Base-by-base conservation (phyloP, 2,888 invertebrate species). In the Cephus pygmeus region DNA sequence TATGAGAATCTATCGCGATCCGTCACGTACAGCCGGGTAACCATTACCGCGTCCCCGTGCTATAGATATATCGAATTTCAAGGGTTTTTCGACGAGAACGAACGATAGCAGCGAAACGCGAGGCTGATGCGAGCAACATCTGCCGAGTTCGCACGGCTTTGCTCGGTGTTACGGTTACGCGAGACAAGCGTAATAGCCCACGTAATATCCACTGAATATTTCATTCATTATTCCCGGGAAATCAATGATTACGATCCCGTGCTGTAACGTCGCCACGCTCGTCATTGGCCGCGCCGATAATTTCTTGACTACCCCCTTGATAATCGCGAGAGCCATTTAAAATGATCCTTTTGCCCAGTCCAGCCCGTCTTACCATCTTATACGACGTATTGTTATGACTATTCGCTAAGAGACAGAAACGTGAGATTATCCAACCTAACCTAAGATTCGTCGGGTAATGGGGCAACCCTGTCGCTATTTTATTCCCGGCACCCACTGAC, bases 71-170 rank as follows among this genome's bases (percentile, higher is more conserved):
- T 56, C 56, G 23, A 56, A 56, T 56, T 56, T 56, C 56, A 56
- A 15, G 23, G 56, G 23, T 56, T 56, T 23, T 56, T 71, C 11
- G 35, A 12, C 12, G 12, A 6, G 11, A 71, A 33, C 56, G 31
- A 71, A 30, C 56, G 23, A 23, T 3, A 56, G 56, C 23, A 56
- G 56, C 56, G 56, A 23, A 56, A 56, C 56, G 56, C 56, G 31
- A 12, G 71, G 2, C 71, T 12, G 71, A 31, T 15, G 34, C 34
- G 76, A 79, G 71, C 78, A 69, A 79, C 87, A 87, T 80, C 83
- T 87, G 87, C 77, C 56, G 12, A 74, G 81, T 87, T 87, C 87
- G 76, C 87, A 86, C 87, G 83, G 77, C 69, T 75, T 75, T 75
- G 68, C 23, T 75, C 15, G 31, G n/a, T 78, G 30, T 75, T 84